Conservation (phyloP, 1,140 invertebrate species). For the Thaumetopoea pityocampa region DNA sequence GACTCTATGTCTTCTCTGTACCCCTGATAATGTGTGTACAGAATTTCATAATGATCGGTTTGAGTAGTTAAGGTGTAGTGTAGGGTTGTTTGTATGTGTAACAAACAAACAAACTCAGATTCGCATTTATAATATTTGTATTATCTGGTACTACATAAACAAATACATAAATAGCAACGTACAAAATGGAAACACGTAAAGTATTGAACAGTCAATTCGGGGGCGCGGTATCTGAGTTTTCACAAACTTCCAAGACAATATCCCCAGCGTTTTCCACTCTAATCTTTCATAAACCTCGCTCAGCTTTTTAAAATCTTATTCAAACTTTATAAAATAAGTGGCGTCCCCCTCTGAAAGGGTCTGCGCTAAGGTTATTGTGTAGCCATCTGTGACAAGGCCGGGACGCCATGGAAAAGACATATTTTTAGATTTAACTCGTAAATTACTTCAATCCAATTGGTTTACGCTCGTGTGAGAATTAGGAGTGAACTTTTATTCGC, state of each 20-base stretch:
- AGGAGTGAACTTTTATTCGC: slow-evolving; percentile 54
- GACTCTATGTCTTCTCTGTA: no score
- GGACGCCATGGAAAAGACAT: slow-evolving; percentile 61
- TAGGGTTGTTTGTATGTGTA: no score
- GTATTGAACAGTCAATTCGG: slow-evolving; percentile 12
- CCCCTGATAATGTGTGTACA: no score
- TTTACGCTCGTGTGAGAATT: slow-evolving; percentile 69
- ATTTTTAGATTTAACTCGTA: slow-evolving; percentile 73
- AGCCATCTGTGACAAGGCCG: slow-evolving; percentile 63
- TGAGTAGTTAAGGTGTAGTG: no score
- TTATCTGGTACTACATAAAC: no score
- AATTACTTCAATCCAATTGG: slow-evolving; percentile 68
- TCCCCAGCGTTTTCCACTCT: slow-evolving; percentile 20
- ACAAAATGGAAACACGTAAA: no score
- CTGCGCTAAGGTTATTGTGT: slow-evolving; percentile 59
- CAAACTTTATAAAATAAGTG: slow-evolving; percentile 69
- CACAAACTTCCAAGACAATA: slow-evolving; percentile 26
- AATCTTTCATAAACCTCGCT: slow-evolving; percentile 33
- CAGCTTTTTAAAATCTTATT: slow-evolving; percentile 70
- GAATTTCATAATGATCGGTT: no score
- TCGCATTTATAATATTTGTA: no score
- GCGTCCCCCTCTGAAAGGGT: slow-evolving; percentile 46
- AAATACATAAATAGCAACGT: no score
- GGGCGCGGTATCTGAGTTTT: slow-evolving; percentile 17
- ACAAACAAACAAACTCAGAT: no score